These are phyloP conservation scores for Tholera decimalis DNA, from an alignment of 2,888 invertebrate genomes.

Conservation along the genomic window DNA sequence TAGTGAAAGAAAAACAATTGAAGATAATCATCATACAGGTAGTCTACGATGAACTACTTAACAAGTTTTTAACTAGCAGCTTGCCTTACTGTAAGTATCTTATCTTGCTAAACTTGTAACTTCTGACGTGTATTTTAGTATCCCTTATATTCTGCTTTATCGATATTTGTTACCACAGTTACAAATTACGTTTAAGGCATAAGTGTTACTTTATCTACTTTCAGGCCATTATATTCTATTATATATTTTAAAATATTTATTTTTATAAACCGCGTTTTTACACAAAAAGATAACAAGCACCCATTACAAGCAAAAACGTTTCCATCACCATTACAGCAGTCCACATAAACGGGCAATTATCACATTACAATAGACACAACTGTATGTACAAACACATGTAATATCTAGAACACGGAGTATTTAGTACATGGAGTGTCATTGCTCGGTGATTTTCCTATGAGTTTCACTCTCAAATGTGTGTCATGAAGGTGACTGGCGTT, in stretches of 20 bases:
- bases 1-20: background rate
- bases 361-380: conserved; percentile 49
- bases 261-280: background rate
- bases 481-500: background rate
- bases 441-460: conserved; percentile 6
- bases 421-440: conserved; percentile 15
- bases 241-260: no score
- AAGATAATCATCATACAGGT: no score
- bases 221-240: no score
- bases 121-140: no score
- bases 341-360: conserved; percentile 27
- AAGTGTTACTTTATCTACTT: no score
- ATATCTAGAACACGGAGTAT: conserved; percentile 33
- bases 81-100: no score
- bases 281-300: background rate
- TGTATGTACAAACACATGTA: conserved; percentile 40
- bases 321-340: conserved; percentile 33
- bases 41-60: no score
- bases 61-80: no score
- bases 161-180: no score
- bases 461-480: background rate
- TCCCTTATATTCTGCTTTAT: no score
- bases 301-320: conserved; percentile 6
- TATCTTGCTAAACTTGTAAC: no score
- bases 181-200: no score